Evolutionary conservation across 2,888 invertebrate species (phyloP).

Genomic region (Neocrepidodera transversa): DNA sequence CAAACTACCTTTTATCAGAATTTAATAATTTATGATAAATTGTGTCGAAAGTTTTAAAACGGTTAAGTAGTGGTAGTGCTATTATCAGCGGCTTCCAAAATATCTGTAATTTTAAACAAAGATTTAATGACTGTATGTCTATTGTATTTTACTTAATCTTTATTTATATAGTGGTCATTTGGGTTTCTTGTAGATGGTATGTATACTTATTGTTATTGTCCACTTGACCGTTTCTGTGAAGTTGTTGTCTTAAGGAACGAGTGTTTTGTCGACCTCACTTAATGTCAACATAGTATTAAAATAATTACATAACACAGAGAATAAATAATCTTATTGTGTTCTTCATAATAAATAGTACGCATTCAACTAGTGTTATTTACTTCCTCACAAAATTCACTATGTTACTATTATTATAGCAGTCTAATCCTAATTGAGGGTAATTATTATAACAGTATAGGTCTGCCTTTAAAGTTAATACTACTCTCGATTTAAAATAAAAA

Average conservation of each 20-base stretch:
- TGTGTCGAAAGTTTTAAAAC: no score
- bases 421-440: conserved; percentile 32
- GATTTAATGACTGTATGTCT: no score
- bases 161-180: no score
- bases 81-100: no score
- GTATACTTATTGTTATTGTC: conserved; percentile 21
- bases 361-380: conserved; percentile 34
- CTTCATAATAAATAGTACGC: conserved; percentile 26
- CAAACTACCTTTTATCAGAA: no score
- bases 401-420: conserved; percentile 36
- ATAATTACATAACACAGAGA: conserved; percentile 34
- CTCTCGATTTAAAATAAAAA: conserved; percentile 35
- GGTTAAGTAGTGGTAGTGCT: no score
- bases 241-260: conserved; percentile 21
- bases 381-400: conserved; percentile 34
- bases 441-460: conserved; percentile 35
- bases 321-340: conserved; percentile 29
- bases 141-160: no score
- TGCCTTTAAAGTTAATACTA: conserved; percentile 32
- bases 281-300: conserved; percentile 39
- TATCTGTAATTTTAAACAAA: no score
- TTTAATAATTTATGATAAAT: no score
- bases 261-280: conserved; percentile 35
- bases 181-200: not conserved
- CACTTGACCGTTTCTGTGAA: conserved; percentile 14